Percentiles rank a stretch among this genome's conserved stretches.
These are phyloP conservation scores for Hycleus cichorii DNA, from an alignment of 1,140 invertebrate species.

Conservation along the genomic window DNA sequence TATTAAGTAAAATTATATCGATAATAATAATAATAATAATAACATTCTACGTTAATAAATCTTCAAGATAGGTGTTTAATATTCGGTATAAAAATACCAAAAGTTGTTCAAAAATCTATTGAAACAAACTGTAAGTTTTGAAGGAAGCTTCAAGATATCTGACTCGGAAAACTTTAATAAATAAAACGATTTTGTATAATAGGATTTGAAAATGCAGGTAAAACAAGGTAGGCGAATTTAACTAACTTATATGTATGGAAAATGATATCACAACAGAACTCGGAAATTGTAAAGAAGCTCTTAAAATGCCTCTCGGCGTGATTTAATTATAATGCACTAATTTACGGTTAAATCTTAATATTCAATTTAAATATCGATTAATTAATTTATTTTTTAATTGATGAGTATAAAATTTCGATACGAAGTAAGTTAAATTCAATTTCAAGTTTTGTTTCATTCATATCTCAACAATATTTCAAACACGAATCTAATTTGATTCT, in stretches of 20 bases:
- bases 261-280: slow-evolving; percentile 7
- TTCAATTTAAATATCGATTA: too few relatives aligned
- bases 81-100: slow-evolving; percentile 6
- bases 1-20: neutral
- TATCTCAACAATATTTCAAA: neutral
- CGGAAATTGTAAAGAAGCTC: slow-evolving; percentile 6
- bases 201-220: slow-evolving; percentile 14
- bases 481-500: slow-evolving; percentile 26
- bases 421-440: too few relatives aligned
- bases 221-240: slow-evolving; percentile 8
- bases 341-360: too few relatives aligned
- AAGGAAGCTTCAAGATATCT: slow-evolving; percentile 1
- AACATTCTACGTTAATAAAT: neutral
- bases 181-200: slow-evolving; percentile 17
- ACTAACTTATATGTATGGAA: slow-evolving; percentile 10
- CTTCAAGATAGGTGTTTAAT: neutral
- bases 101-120: neutral
- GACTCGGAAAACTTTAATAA: slow-evolving; percentile 10
- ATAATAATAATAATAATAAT: neutral
- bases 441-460: too few relatives aligned
- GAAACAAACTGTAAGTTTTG: slow-evolving; percentile 15
- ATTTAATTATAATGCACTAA: neutral
- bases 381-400: too few relatives aligned
- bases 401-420: too few relatives aligned
- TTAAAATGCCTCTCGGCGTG: slow-evolving; percentile 6